Conservation (phyloP, 2,797 vertebrate species). For the Aeoliscus strigatus region DNA sequence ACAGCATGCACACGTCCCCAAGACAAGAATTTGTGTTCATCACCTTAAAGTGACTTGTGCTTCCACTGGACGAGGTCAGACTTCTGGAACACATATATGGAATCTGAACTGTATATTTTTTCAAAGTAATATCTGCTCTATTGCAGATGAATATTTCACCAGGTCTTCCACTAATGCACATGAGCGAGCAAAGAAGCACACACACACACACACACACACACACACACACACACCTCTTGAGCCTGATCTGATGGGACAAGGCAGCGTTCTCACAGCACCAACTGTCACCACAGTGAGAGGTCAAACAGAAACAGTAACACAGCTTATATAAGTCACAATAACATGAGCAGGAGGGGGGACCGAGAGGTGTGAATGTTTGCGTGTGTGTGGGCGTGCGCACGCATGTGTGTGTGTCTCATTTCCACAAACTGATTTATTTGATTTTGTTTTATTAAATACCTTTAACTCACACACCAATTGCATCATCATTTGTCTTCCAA, state of each 20-base stretch:
- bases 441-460: too few relatives aligned
- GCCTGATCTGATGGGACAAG: conserved; percentile 60
- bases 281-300: conserved; percentile 70
- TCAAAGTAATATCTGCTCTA: conserved; percentile 30
- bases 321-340: conserved; percentile 74
- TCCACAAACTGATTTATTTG: too few relatives aligned
- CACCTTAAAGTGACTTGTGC: too few relatives aligned
- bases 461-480: too few relatives aligned
- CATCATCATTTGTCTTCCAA: too few relatives aligned
- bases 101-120: too few relatives aligned
- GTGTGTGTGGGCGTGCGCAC: neutral
- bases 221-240: conserved; percentile 43
- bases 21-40: too few relatives aligned
- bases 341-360: conserved; percentile 29
- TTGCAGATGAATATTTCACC: conserved; percentile 26
- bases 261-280: conserved; percentile 57
- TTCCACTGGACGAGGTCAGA: neutral
- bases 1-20: too few relatives aligned
- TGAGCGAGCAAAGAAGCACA: neutral
- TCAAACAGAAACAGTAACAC: conserved; percentile 68
- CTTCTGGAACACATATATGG: too few relatives aligned
- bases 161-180: conserved; percentile 20
- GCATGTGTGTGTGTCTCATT: neutral
- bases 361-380: neutral
- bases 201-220: conserved; percentile 4